Evolutionary conservation across 37 sponge, comb jelly and placozoan species (phyloP).

Genomic region (Aplysina aerophoba): DNA sequence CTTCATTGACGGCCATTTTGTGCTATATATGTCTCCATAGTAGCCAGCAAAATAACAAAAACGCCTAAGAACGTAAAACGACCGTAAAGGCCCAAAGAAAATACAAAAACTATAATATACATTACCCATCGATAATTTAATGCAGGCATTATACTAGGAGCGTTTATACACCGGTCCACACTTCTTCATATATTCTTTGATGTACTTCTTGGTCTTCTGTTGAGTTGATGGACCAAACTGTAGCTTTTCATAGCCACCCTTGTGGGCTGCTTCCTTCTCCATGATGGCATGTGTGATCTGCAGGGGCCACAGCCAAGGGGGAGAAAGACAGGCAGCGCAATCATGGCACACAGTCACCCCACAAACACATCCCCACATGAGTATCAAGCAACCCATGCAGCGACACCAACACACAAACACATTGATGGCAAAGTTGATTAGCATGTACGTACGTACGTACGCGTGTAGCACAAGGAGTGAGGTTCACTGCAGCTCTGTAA

Average conservation of each 20-base stretch:
- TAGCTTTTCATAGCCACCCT: conserved; percentile 52
- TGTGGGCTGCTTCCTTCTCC: conserved; percentile 84
- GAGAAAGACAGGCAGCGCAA: no score
- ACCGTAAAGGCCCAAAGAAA: neutral
- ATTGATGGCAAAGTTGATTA: neutral
- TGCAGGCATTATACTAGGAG: conserved; percentile 8
- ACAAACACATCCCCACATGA: no score
- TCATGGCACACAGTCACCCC: no score
- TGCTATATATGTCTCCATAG: no score
- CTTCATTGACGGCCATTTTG: no score
- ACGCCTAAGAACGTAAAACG: neutral
- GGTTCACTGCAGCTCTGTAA: no score
- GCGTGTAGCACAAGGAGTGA: no score
- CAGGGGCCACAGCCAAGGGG: neutral
- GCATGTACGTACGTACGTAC: neutral
- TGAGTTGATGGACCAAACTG: conserved; percentile 73
- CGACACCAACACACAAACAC: neutral
- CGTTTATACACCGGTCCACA: conserved; percentile 89
- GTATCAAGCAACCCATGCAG: neutral
- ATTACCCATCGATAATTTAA: neutral
- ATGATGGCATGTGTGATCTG: conserved; percentile 92
- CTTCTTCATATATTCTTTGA: conserved; percentile 95
- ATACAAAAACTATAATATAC: neutral
- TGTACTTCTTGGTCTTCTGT: conserved; percentile 80
- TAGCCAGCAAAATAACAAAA: no score